phyloP scores from a whole-genome alignment of 2,797 vertebrate species.

The Epinephelus awoara region DNA sequence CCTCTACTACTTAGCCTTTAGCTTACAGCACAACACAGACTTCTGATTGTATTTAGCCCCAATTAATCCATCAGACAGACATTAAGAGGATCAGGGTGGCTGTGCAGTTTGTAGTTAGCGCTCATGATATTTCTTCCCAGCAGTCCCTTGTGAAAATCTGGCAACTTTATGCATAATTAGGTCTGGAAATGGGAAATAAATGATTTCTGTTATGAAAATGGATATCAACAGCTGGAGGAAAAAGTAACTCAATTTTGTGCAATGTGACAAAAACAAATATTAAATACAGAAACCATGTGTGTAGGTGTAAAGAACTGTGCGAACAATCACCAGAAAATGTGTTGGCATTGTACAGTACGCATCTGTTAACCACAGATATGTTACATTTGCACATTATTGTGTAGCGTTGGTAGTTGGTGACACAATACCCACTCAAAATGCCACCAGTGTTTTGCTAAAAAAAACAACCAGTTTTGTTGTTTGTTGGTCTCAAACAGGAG shows the following conservation, averaged over 20 bases:
- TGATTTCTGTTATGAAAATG: conserved; percentile 8
- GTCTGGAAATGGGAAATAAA: conserved; percentile 33
- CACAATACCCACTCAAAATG: too few species aligned
- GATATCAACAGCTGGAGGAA: conserved; percentile 3
- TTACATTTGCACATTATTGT: too few species aligned
- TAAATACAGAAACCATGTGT: neutral
- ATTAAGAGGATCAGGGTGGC: conserved; percentile 21
- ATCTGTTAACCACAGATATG: too few species aligned
- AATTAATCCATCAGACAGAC: conserved; percentile 43
- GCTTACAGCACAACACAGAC: neutral
- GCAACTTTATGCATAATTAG: conserved; percentile 35
- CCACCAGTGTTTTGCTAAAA: too few species aligned
- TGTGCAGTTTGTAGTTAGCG: conserved; percentile 18
- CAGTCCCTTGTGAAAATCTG: conserved; percentile 20
- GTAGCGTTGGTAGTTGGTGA: too few species aligned
- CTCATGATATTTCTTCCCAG: neutral
- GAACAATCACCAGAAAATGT: too few species aligned
- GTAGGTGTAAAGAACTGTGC: too few species aligned
- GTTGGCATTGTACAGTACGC: too few species aligned
- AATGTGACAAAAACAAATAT: neutral
- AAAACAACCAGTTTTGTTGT: too few species aligned
- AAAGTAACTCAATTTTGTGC: neutral
- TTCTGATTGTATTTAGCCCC: conserved; percentile 25
- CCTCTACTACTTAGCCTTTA: neutral
- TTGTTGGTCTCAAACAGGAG: too few species aligned